Evolutionary conservation across 2,888 invertebrate genomes (phyloP).

Genomic region (Pachydiplax longipennis): DNA sequence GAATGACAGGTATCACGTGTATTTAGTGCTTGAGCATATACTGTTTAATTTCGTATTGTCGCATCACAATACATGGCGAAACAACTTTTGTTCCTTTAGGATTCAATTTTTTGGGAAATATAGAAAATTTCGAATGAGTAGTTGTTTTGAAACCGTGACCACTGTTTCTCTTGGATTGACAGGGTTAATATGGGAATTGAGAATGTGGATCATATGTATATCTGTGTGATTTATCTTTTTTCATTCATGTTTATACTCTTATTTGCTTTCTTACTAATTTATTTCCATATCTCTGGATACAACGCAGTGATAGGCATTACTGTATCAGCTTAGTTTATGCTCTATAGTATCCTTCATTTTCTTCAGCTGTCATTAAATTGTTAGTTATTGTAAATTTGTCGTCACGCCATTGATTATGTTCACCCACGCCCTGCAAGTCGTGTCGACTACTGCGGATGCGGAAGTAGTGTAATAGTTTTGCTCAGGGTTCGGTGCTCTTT

Average conservation of each 20-base stretch:
- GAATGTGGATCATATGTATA: background rate
- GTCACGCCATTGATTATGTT: constrained; percentile 22
- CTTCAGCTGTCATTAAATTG: background rate
- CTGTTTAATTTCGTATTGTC: background rate
- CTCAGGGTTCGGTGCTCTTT: background rate
- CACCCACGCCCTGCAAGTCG: constrained; percentile 33
- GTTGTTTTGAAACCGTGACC: background rate
- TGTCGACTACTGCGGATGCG: constrained; percentile 21
- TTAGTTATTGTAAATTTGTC: background rate
- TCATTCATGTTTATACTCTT: background rate
- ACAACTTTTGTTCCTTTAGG: background rate
- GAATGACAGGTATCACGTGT: constrained; percentile 23
- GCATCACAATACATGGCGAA: background rate
- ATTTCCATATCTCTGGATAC: background rate
- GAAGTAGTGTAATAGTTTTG: constrained; percentile 26
- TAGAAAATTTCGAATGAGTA: background rate
- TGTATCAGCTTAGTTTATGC: background rate
- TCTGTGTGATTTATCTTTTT: background rate
- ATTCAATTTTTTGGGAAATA: background rate
- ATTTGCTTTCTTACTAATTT: background rate
- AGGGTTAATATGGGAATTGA: background rate
- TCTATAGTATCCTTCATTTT: background rate
- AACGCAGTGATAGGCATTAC: background rate
- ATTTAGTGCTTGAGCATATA: background rate
- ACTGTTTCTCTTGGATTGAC: background rate